Evolutionary conservation across 2,888 invertebrate genomes (phyloP), one percentile per base, ranked within the genome.

Genomic region (Hoplodrina ambigua): DNA sequence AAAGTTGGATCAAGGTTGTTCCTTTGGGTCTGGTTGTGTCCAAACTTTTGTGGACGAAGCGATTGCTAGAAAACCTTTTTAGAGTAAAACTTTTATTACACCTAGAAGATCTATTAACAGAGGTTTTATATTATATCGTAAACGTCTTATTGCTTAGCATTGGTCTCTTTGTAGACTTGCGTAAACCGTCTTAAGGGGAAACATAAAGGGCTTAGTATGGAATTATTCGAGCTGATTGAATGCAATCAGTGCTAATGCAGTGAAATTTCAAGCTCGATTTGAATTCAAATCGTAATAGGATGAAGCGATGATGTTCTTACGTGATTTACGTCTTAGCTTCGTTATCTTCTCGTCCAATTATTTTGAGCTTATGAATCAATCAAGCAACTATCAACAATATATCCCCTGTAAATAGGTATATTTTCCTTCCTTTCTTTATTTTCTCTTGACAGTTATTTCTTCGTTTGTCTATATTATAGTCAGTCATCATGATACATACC

Each of bases 231-330:
- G 33, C 30, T 70, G 60, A 74, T 78, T 78, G 61, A 78, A 78
- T 60, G 44, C 80, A 72, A 75, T 75, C 75, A 65, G 54, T 54
- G 37, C n/a, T 72, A 72, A 65, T 75, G 44, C 65, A 75, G 65
- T n/a, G 20, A 19, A 57, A 19, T 11, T 25, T 46, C 17, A 33
- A 46, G 46, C 44, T 6, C 20, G 20, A 72, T 64, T 72, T 57
- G 61, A 73, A 62, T 73, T 61, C 37, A 57, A 60, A 72, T 61
- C 17, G 44, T 72, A 37, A 20, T 61, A 30, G 30, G 25, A 33
- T 58, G 15, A 46, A 30, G 33, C 50, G 25, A 37, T 33, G 13
- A 20, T 52, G 11, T 20, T 50, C 44, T 46, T 30, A 30, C 19
- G 30, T 4, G 46, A 78, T 64, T 30, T 37, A n/a, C 13, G 11